A percentile compares a stretch with the other conserved stretches of the same genome.
These are phyloP conservation scores for Amphipoea oculea DNA, from an alignment of 2,888 invertebrate species.

Conservation along the genomic window DNA sequence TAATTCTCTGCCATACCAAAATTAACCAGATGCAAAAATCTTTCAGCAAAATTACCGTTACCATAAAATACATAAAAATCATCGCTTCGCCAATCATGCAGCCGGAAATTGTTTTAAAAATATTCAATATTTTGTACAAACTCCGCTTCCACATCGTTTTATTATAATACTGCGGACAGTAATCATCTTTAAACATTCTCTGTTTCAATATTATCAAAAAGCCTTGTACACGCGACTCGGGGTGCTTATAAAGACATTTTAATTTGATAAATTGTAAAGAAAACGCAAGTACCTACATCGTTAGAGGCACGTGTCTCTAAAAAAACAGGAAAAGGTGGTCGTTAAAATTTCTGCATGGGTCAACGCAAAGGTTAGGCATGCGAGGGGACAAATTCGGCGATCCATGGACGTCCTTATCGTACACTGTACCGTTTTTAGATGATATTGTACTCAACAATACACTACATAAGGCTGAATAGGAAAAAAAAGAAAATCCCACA, in stretches of 20 bases:
- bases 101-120: slow-evolving; percentile 54
- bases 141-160: slow-evolving; percentile 27
- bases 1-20: neutral
- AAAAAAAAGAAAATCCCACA: slow-evolving; percentile 37
- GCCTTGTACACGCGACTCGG: slow-evolving; percentile 6
- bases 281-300: slow-evolving; percentile 51
- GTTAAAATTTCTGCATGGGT: slow-evolving; percentile 72
- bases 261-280: slow-evolving; percentile 48
- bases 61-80: slow-evolving; percentile 50
- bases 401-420: slow-evolving; percentile 66
- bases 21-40: slow-evolving; percentile 3
- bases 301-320: slow-evolving; percentile 66
- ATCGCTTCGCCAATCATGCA: slow-evolving; percentile 27
- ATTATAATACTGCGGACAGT: slow-evolving; percentile 32
- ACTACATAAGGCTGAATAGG: slow-evolving; percentile 34
- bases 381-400: slow-evolving; percentile 64
- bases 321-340: slow-evolving; percentile 66
- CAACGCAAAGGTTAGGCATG: slow-evolving; percentile 61
- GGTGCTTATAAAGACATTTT: slow-evolving; percentile 41
- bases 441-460: slow-evolving; percentile 57
- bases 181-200: slow-evolving; percentile 37
- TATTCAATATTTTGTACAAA: slow-evolving; percentile 58
- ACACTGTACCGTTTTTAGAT: slow-evolving; percentile 46
- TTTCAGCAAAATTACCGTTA: slow-evolving; percentile 16
- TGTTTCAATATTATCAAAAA: slow-evolving; percentile 30